Evolutionary conservation across 2,888 invertebrate genomes (phyloP), one percentile per base, ranked within the genome.

Genomic region (Lycia hirtaria): DNA sequence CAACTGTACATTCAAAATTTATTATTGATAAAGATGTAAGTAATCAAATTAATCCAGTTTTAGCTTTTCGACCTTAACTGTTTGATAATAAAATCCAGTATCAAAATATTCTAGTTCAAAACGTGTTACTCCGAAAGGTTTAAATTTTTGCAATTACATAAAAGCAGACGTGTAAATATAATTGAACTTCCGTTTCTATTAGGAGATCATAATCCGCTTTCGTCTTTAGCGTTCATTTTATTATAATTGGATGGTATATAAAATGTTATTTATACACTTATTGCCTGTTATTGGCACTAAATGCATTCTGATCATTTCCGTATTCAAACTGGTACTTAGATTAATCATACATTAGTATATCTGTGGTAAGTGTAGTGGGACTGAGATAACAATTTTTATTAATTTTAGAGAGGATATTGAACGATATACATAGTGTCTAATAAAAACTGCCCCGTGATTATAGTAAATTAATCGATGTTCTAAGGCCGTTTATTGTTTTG

Each of bases 171-270:
- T 45, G 15, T 33, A 33, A 22, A 33, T 32, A 4, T 33, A 45
- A 45, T 43, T 32, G 20, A 24, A 14, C 17, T 33, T 51, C 12
- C 24, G 12, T 19, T 14, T 22, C 48, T 50, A 44, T 62, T 56
- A 57, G 43, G 35, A 56, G 41, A 33, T 40, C 41, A 40, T 12
- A 64, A 56, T 53, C 35, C 38, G 53, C 52, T 60, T 55, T 52
- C 57, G 51, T 64, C 55, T 60, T 50, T 57, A 40, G 9, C 22
- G 14, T 40, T 54, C 43, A 48, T 62, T 56, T 52, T 57, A 55
- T 24, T 51, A 38, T 65, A 62, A 62, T 62, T 57, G 40, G 59
- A 51, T 51, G 44, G 47, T 48, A 53, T 56, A 58, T 48, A 37
- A 48, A 47, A 12, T 32, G 14, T 22, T 38, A 38, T 30, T 54